These are phyloP conservation scores for Limulus polyphemus DNA, from an alignment of 2,888 invertebrate species.

Conservation along the genomic window DNA sequence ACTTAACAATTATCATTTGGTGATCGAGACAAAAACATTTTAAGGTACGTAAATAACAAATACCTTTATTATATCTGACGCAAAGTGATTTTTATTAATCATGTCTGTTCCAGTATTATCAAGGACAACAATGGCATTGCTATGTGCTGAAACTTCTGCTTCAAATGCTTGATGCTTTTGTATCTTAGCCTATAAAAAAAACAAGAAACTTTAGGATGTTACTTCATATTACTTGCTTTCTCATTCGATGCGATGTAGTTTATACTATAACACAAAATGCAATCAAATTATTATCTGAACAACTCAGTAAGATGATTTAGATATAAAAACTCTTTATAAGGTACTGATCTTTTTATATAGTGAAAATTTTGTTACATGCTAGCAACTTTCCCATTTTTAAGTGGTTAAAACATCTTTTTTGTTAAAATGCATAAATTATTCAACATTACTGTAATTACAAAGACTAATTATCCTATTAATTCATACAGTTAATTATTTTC, in stretches of 20 bases:
- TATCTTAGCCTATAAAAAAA: constrained; percentile 62
- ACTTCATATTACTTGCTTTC: neutral
- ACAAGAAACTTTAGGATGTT: neutral
- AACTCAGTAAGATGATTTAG: too few relatives aligned
- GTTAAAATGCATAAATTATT: too few relatives aligned
- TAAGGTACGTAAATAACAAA: constrained; percentile 4
- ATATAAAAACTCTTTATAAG: too few relatives aligned
- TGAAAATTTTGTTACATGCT: too few relatives aligned
- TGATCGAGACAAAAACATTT: constrained; percentile 32
- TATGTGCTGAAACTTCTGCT: constrained; percentile 95
- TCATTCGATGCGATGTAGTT: too few relatives aligned
- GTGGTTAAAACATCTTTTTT: too few relatives aligned
- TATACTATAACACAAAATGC: neutral
- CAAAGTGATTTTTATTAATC: constrained; percentile 92
- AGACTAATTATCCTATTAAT: too few relatives aligned
- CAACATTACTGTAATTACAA: too few relatives aligned
- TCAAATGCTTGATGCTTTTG: constrained; percentile 98
- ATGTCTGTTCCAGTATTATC: constrained; percentile 98
- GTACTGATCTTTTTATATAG: too few relatives aligned
- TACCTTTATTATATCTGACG: constrained; percentile 70
- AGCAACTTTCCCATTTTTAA: too few relatives aligned
- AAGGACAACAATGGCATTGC: constrained; percentile 89
- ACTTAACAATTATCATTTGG: neutral
- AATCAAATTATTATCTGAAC: constrained; percentile 26
- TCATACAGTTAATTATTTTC: too few relatives aligned